phyloP scores from a whole-genome alignment of 2,888 invertebrate species.

The Halictus ligatus region DNA sequence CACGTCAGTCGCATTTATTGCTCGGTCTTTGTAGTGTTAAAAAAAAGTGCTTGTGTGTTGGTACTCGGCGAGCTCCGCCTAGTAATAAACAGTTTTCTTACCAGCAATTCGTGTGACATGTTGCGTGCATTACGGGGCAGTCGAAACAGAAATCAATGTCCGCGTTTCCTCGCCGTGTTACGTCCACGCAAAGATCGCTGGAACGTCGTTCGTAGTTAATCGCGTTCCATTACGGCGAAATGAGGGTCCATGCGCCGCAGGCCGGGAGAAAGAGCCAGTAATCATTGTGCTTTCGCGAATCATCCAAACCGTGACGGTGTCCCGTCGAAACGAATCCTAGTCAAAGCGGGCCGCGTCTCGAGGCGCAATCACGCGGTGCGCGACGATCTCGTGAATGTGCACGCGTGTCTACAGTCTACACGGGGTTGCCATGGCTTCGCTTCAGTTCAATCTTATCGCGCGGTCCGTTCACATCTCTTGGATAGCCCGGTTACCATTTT shows the following conservation, averaged over 20 bases:
- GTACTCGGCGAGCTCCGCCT: no score
- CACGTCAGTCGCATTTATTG: no score
- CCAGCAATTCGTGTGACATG: not conserved
- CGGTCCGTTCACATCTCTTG: slow-evolving; percentile 71
- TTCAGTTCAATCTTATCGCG: slow-evolving; percentile 76
- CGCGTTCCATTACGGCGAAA: not conserved
- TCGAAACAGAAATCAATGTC: not conserved
- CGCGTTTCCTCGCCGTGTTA: not conserved
- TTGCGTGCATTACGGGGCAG: not conserved
- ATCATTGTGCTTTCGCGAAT: slow-evolving; percentile 12
- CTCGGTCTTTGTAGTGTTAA: no score
- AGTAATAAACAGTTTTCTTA: not conserved
- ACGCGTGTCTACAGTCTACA: slow-evolving; percentile 39
- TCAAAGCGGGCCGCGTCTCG: slow-evolving; percentile 13
- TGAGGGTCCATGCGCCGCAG: not conserved
- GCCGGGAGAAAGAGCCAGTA: not conserved
- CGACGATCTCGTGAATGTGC: slow-evolving; percentile 43
- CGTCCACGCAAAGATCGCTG: not conserved
- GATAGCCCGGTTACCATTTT: slow-evolving; percentile 40
- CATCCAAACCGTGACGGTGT: slow-evolving; percentile 2
- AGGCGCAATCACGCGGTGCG: slow-evolving; percentile 30
- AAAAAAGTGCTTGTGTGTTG: no score
- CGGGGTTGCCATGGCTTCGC: slow-evolving; percentile 30
- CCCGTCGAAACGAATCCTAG: slow-evolving; percentile 20
- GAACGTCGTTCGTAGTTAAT: not conserved